Evolutionary conservation across 2,797 vertebrate species (phyloP), one percentile per base, ranked within the genome.

Genomic region (Lepidocolaptes lacrymiger): DNA sequence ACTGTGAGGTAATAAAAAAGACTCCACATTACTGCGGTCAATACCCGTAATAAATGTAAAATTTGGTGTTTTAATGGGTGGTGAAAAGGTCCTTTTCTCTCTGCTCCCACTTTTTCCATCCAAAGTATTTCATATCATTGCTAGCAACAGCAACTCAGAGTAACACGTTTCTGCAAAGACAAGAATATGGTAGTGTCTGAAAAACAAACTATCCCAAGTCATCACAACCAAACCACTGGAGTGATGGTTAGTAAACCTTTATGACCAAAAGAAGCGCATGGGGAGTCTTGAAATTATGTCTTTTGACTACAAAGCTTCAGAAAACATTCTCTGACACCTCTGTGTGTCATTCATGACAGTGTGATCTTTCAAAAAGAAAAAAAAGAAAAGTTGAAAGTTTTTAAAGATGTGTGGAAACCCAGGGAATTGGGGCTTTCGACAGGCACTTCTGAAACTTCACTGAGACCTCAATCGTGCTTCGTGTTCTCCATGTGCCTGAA

Each of bases 1-100:
- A 66, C 62, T 56, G 44, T 34, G 75, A 92, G 79, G 67, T 72
- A 91, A 84, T 93, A 81, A 87, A 91, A 89, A 85, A 77, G 74
- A 37, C 43, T 85, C 68, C 6, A 58, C 0, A 0, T 82, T 90
- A 75, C 15, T 86, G 55, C 9, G 0, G 89, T 66, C 89, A 78
- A 48, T 81, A 48, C 14, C 48, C 0, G 0, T 75, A 77, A 84
- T 58, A 85, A 96, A 84, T 66, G 79, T 72, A 73, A 78, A 62
- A 88, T 52, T 17, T 66, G 59, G n/a, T 19, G 1, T 72, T 93
- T 36, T 61, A 51, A 81, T 22, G 34, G 30, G 28, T 44, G 39
- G 39, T 5, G 10, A 30, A 28, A 89, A 89, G 34, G 32, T 43
- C 44, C 12, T 41, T 75, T 82, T 72, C 41, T 85, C 72, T 92